phyloP scores from a whole-genome alignment of 2,888 invertebrate species.

The Masnerella sp. region DNA sequence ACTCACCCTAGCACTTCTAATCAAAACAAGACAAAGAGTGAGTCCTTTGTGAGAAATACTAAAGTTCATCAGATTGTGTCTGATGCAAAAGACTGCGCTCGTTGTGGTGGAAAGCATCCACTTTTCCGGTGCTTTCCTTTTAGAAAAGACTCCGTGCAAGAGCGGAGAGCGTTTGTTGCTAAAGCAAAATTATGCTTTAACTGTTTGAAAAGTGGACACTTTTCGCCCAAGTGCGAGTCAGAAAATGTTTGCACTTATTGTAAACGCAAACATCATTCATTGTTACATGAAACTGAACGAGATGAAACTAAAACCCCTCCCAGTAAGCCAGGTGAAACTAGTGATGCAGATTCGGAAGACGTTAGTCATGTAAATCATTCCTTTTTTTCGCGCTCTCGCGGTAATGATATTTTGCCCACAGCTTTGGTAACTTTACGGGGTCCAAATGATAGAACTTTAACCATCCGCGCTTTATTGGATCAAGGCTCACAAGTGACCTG shows the following conservation, averaged over 20 bases:
- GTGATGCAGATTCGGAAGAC: no score
- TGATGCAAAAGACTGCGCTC: neutral
- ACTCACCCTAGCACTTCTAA: no score
- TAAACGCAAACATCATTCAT: conserved; percentile 1
- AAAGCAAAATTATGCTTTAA: conserved; percentile 2
- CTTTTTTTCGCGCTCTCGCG: neutral
- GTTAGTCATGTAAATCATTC: neutral
- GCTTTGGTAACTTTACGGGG: neutral
- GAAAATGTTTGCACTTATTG: neutral
- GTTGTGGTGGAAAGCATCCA: neutral
- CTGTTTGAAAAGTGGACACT: conserved; percentile 5
- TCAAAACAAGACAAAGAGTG: no score
- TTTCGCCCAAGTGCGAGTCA: neutral
- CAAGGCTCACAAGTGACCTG: conserved; percentile 6
- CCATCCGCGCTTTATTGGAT: neutral
- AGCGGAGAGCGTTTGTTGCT: neutral
- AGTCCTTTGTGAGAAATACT: no score
- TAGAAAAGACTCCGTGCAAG: neutral
- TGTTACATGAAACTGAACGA: neutral
- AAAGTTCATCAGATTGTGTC: no score
- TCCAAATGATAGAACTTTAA: neutral
- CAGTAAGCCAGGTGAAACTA: no score
- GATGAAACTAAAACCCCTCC: neutral
- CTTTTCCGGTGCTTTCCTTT: neutral
- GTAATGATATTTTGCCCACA: neutral